Base-by-base conservation (phyloP, 2,888 invertebrate genomes). In the Conops quadrifasciatus region DNA sequence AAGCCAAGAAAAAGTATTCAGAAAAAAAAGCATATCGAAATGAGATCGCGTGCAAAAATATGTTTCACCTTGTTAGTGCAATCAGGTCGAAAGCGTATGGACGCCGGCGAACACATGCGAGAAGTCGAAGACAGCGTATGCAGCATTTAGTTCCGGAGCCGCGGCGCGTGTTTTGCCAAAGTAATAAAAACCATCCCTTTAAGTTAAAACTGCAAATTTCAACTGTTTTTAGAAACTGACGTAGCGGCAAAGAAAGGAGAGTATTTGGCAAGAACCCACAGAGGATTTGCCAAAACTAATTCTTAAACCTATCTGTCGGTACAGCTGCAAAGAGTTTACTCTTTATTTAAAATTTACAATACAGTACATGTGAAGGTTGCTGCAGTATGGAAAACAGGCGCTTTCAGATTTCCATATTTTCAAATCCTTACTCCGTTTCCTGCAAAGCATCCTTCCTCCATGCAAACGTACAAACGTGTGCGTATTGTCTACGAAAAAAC, bases 21-120 rank as follows among this genome's bases (percentile, higher is more conserved):
- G 69, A 45, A 64, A 66, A 49, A 56, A 43, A 53, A 58, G 66
- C 75, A 73, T 74, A 73, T 74, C 74, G 70, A 74, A 75, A 73
- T 73, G 58, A 67, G 74, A 80, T 76, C 79, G 77, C 78, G 76
- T 78, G 76, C 79, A 77, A 79, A 78, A 84, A 85, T 84, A 84
- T 84, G 85, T 81, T 80, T 83, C 81, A 81, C 82, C 80, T 82
- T 81, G 82, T 85, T 82, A 81, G 82, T 75, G 78, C 80, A 79
- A 73, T 79, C 76, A 78, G 76, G 80, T 77, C 77, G 80, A 77
- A 77, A 70, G 72, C 81, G 80, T 79, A 79, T 82, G 81, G 80
- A 78, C 67, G 24, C 9, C 21, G 49, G 3, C 28, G 19, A 36
- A 56, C 15, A 13, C 49, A 30, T 36, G 43, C 67, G 28, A 53